Base-by-base conservation (phyloP, 2,797 vertebrate genomes). In the Fringilla coelebs region DNA sequence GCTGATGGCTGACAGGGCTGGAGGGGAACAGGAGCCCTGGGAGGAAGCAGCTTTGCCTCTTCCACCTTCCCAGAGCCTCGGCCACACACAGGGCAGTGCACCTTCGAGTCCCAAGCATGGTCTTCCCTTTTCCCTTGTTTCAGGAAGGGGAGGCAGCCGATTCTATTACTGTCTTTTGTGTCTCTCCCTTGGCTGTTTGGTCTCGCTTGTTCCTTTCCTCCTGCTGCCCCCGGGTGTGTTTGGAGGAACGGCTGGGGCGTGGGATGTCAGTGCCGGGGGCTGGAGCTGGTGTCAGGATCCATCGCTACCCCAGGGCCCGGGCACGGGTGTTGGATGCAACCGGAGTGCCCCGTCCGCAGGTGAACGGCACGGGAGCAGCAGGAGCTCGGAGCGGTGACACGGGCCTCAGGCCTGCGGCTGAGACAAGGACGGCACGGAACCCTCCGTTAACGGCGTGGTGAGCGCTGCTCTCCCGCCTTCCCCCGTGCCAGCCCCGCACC, bases 91-190 rank as follows among this genome's bases (percentile, higher is more conserved):
- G 24, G 11, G 19, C 16, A 18, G 48, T 22, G 7, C 29, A 2
- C 40, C 11, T 25, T 8, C 6, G 43, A 52, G 45, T 8, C n/a
- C n/a, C 6, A 9, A 12, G 62, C 29, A 14, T 1, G 0, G 7
- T n/a, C 5, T 40, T 54, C 51, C 31, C 31, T n/a, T 24, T 61
- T 12, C 25, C 62, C 52, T 43, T n/a, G 6, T 25, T 17, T 58
- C 19, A 25, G 29, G 45, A 17, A 51, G 20, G 24, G 45, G 17
- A 45, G 29, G 45, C 52, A 66, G 14, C 7, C 0, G 6, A 4
- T 52, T 51, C 40, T 8, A 0, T 19, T 6, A 3, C 40, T 8
- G 0, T 18, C 32, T 15, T 16, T 20, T 4, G 8, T 3, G 18
- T 32, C 36, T 2, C 7, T 10, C 29, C 45, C 61, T 34, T 1